Evolutionary conservation across 2,113 vertebrate species (phyloP), one percentile per base, ranked within the genome.

Genomic region (Ceyx melanurus): DNA sequence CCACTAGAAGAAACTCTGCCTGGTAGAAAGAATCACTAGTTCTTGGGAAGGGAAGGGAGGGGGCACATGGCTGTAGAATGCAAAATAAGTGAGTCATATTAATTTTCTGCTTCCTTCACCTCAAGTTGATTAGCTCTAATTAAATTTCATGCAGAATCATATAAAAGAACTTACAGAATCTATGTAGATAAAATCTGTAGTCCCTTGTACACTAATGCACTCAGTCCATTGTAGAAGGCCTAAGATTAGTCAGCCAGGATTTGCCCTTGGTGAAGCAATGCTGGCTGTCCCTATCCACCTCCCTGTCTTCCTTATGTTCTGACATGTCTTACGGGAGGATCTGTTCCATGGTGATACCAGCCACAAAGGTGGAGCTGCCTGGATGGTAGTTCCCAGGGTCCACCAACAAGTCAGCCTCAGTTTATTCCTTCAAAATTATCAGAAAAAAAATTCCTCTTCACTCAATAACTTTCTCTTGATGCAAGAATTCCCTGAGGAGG

Each of bases 91-190:
- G 16, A 89, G 46, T 73, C 25, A 64, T 25, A 64, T 71, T 74
- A 80, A 89, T 93, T 94, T 94, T 92, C 33, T 90, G 15, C 46
- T 94, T 93, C 48, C 31, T 85, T 88, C 66, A 90, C 87, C 80
- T 92, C 76, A 82, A 58, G 80, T 57, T 92, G 76, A 82, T 90
- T 76, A 79, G 3, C 23, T 70, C 13, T 76, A 90, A 91, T 76
- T 88, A 86, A 72, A 88, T 77, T 79, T 76, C 31, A 57, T 82
- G 29, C 46, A 6, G 4, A 0, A 46, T 48, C 25, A 13, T 40
- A 50, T 53, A 37, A 54, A 73, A 60, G 26, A 13, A 22, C 3
- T 51, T 77, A 25, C 26, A n/a, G 43, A 64, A 77, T 31, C 28
- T 6, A 29, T 5, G 5, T 35, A 22, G 21, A 4, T 20, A 9